Conservation (phyloP, 2,113 vertebrate species). For the Nettapus auritus region DNA sequence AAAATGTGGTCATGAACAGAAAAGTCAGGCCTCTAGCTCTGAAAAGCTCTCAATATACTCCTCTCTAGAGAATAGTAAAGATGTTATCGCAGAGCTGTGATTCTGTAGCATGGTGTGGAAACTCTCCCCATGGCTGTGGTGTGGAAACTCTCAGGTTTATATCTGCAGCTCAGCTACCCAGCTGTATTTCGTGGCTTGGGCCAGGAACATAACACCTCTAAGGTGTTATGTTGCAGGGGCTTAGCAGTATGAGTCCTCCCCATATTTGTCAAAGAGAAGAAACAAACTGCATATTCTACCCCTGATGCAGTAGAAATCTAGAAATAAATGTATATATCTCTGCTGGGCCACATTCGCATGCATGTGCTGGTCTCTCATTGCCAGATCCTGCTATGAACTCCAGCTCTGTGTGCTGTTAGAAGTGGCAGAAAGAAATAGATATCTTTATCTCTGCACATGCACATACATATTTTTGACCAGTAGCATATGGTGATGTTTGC, state of each 20-base stretch:
- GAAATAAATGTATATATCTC: background rate
- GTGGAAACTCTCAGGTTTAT: background rate
- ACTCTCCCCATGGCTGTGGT: background rate
- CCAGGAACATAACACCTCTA: background rate
- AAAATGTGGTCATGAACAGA: background rate
- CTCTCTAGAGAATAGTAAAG: background rate
- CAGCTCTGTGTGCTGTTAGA: background rate
- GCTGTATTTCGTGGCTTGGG: background rate
- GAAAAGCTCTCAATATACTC: background rate
- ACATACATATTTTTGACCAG: background rate
- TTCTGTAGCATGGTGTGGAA: background rate
- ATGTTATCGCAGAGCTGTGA: background rate
- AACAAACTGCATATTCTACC: background rate
- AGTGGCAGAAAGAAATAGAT: slow-evolving; percentile 37
- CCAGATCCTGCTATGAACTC: slow-evolving; percentile 46
- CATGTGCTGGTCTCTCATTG: slow-evolving; percentile 20
- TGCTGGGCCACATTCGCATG: slow-evolving; percentile 19
- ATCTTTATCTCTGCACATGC: background rate
- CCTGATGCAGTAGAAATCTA: background rate
- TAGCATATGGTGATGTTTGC: background rate
- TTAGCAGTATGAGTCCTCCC: background rate
- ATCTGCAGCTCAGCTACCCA: background rate
- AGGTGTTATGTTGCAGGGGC: background rate
- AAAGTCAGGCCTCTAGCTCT: background rate
- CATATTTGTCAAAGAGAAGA: background rate